phyloP scores from a whole-genome alignment of 2,888 invertebrate genomes.

The Orthosia gothica region DNA sequence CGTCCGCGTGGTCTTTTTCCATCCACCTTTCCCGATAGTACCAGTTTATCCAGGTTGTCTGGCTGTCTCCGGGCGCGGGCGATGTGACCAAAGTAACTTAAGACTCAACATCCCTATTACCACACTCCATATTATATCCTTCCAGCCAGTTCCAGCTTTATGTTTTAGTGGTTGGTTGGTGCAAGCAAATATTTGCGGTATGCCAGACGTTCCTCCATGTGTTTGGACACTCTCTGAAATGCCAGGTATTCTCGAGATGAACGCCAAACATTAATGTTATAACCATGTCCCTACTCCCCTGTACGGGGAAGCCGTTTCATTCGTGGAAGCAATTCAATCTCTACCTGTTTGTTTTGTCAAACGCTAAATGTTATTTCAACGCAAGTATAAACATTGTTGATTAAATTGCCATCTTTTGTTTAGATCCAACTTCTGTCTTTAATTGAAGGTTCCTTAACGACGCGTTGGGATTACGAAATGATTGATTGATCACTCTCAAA shows the following conservation, averaged over 20 bases:
- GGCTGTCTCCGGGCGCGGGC: too few species aligned
- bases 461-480: not conserved
- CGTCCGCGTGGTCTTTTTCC: too few species aligned
- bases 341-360: slow-evolving; percentile 20
- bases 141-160: not conserved
- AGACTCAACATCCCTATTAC: too few species aligned
- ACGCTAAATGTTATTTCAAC: not conserved
- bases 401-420: not conserved
- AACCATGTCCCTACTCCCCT: slow-evolving; percentile 42
- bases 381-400: slow-evolving; percentile 26
- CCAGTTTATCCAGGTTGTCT: too few species aligned
- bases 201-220: slow-evolving; percentile 25
- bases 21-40: too few species aligned
- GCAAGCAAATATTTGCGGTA: slow-evolving; percentile 53
- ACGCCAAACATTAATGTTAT: slow-evolving; percentile 64
- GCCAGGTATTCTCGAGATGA: slow-evolving; percentile 57
- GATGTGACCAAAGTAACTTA: too few species aligned
- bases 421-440: slow-evolving; percentile 1
- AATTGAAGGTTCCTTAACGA: not conserved
- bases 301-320: slow-evolving; percentile 20
- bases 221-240: slow-evolving; percentile 39
- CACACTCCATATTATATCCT: not conserved
- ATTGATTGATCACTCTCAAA: slow-evolving; percentile 6
- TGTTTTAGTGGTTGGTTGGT: slow-evolving; percentile 5
- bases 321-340: slow-evolving; percentile 37